phyloP scores from a whole-genome alignment of 30 jellyfish, hydroid and myxozoan genomes.

The Pseudorhiza aurosa region DNA sequence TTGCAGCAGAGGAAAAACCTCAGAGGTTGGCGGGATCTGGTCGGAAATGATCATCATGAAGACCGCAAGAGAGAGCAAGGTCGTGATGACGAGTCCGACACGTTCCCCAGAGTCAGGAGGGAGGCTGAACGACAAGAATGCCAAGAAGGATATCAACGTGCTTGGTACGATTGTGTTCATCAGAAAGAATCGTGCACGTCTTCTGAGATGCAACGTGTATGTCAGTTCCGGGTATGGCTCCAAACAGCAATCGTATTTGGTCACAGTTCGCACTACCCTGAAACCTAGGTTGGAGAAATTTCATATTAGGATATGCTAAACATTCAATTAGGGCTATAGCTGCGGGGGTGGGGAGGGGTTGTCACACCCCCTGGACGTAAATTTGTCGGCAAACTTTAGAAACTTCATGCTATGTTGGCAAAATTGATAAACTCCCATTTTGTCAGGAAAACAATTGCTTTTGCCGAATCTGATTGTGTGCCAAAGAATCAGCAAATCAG shows the following conservation, averaged over 20 bases:
- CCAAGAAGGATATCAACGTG: slow-evolving; percentile 76
- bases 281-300: slow-evolving; percentile 77
- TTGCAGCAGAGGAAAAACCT: slow-evolving; percentile 71
- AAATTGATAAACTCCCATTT: no score
- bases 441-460: no score
- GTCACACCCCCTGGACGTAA: no score
- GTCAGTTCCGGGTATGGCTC: slow-evolving; percentile 79
- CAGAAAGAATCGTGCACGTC: slow-evolving; percentile 77
- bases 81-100: slow-evolving; percentile 83
- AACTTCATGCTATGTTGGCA: no score
- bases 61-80: slow-evolving; percentile 82
- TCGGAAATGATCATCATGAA: slow-evolving; percentile 83
- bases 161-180: slow-evolving; percentile 83
- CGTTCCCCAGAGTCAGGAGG: slow-evolving; percentile 93
- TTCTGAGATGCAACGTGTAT: slow-evolving; percentile 56
- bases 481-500: no score
- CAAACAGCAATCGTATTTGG: slow-evolving; percentile 70
- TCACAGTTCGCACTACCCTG: slow-evolving; percentile 36
- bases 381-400: no score
- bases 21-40: slow-evolving; percentile 89
- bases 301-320: no score
- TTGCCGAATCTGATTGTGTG: no score
- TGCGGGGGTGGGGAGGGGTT: no score
- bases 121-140: slow-evolving; percentile 75
- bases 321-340: no score